These are phyloP conservation scores for Rhadina sibilatrix DNA, from an alignment of 2,113 vertebrate species.

Conservation along the genomic window DNA sequence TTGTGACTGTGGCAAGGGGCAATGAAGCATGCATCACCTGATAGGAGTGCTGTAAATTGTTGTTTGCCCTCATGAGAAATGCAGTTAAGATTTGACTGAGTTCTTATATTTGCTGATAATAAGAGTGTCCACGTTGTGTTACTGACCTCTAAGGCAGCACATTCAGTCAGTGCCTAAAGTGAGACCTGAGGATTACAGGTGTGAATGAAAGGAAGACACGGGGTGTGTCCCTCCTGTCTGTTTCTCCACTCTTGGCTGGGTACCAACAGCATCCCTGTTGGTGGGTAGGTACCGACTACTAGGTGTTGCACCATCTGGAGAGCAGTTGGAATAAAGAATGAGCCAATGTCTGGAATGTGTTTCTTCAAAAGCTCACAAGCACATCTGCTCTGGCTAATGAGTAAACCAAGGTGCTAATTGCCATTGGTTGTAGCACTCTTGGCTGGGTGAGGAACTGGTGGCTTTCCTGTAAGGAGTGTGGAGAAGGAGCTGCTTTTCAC, in stretches of 20 bases:
- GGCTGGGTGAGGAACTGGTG: not conserved
- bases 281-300: not conserved
- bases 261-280: not conserved
- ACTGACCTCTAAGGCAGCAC: not conserved
- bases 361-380: not conserved
- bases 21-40: not conserved
- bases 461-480: not conserved
- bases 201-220: not conserved
- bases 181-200: not conserved
- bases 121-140: not conserved
- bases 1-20: not conserved
- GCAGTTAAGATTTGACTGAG: not conserved
- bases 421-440: not conserved
- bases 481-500: not conserved
- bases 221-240: not conserved
- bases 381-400: accelerated
- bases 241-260: not conserved
- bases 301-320: not conserved
- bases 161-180: not conserved
- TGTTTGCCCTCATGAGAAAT: not conserved
- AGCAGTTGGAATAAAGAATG: not conserved
- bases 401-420: not conserved
- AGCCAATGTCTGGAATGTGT: not conserved
- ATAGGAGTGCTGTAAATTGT: not conserved
- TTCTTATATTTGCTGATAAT: not conserved